These are phyloP conservation scores for Neoaliturus tenellus DNA, from an alignment of 2,888 invertebrate genomes.

Conservation along the genomic window DNA sequence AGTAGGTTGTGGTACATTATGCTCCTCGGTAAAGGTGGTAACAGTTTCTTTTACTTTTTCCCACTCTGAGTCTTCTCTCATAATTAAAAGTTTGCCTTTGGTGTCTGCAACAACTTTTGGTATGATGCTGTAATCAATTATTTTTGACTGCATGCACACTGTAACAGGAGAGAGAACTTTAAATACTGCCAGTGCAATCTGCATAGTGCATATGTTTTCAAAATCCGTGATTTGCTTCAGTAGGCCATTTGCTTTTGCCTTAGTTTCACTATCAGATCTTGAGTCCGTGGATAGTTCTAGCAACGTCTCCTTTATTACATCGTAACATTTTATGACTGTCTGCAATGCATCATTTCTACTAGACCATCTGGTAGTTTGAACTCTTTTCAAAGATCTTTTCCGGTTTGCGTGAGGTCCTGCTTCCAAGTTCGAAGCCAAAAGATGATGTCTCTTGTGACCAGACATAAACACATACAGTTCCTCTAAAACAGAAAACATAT, in stretches of 20 bases:
- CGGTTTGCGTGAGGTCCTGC: background rate
- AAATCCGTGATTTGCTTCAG: conserved; percentile 14
- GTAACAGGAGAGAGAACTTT: conserved; percentile 31
- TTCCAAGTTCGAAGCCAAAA: conserved; percentile 32
- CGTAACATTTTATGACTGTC: conserved; percentile 22
- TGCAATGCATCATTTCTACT: conserved; percentile 41
- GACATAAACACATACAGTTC: conserved; percentile 32
- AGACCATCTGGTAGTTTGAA: conserved; percentile 45
- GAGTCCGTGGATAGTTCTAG: background rate
- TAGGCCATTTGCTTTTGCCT: conserved; percentile 18
- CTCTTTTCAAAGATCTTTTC: conserved; percentile 36
- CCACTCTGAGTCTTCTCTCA: conserved; percentile 38
- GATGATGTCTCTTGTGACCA: conserved; percentile 37
- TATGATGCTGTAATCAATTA: conserved; percentile 35
- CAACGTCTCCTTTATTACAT: background rate
- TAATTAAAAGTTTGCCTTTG: background rate
- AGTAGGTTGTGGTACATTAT: background rate
- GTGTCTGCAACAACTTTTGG: conserved; percentile 5
- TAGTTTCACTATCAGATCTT: background rate
- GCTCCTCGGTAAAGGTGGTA: background rate
- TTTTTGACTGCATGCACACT: conserved; percentile 42
- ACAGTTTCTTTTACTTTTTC: background rate
- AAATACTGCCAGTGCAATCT: background rate
- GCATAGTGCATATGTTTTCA: background rate
- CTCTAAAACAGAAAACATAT: conserved; percentile 15